These are phyloP conservation scores for Sitta carolinensis DNA, from an alignment of 2,797 vertebrate genomes.

Conservation along the genomic window DNA sequence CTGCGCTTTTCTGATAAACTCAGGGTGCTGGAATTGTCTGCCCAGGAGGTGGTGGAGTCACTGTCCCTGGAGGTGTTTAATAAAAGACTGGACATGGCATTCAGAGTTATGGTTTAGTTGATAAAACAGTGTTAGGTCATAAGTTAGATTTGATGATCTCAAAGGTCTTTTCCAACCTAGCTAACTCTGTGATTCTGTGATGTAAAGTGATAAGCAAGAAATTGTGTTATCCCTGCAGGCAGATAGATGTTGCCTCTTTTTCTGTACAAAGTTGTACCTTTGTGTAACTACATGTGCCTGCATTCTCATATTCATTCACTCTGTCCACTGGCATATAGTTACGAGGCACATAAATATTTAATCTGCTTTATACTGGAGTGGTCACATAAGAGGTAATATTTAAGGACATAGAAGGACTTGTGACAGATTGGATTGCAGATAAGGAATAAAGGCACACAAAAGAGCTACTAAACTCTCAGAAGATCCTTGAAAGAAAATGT, in stretches of 20 bases:
- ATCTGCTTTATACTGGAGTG: neutral
- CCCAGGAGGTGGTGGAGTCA: neutral
- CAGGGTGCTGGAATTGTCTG: neutral
- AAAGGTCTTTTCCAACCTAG: neutral
- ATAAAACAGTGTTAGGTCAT: neutral
- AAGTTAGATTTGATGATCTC: neutral
- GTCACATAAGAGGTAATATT: neutral
- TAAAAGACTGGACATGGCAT: fast-evolving
- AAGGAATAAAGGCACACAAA: constrained; percentile 14
- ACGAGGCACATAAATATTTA: neutral
- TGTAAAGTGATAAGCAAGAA: neutral
- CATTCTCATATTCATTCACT: neutral
- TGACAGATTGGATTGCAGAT: constrained; percentile 9
- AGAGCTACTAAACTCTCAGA: neutral
- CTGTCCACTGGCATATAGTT: neutral
- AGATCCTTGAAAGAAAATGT: neutral
- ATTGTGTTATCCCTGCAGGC: neutral
- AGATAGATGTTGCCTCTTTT: neutral
- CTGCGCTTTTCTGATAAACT: neutral
- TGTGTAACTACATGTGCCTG: neutral
- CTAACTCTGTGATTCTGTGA: neutral
- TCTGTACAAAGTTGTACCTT: neutral
- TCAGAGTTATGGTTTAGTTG: neutral
- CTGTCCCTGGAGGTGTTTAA: neutral
- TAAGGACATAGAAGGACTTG: neutral